Base-by-base conservation (phyloP, 2,797 vertebrate species). In the Pagetopsis macropterus region DNA sequence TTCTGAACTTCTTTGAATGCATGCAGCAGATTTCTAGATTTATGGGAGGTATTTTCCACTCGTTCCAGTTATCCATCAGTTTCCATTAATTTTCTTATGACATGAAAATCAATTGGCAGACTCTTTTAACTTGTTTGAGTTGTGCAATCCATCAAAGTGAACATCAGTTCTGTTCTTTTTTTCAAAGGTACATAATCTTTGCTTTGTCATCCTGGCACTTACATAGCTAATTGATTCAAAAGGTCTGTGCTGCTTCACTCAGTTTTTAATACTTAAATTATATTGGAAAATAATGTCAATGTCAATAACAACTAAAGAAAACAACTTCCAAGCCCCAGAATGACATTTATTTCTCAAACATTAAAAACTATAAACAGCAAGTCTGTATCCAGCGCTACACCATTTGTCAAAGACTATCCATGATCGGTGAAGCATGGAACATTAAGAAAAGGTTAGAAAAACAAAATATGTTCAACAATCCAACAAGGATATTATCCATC, bases 51-150 rank as follows among this genome's bases (percentile, higher is more conserved):
- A 61, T 60, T 40, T 41, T 9, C 43, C 19, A 2, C 5, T 56
- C 10, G 4, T 56, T 75, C 33, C 9, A 54, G 46, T 46, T n/a
- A 31, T 54, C 50, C 31, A 23, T 59, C 41, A 4, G 9, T 48
- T 61, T 77, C 44, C 41, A 52, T 63, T 57, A 3, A 68, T 77
- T 71, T 71, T 19, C 21, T 0, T 52, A 37, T 40, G 27, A 60
- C 43, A 65, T 54, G 44, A 62, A 65, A 78, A 70, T 72, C 49
- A 62, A n/a, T 31, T 59, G 19, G 40, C 64, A 78, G 43, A 43
- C 54, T 40, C 17, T 54, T 54, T 31, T 58, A 61, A 31, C 64
- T 7, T 21, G n/a, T 19, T 44, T 41, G 6, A 60, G 51, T 62
- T 62, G 50, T 17, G 17, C 44, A 69, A 55, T 50, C 41, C 60